phyloP scores from a whole-genome alignment of 2,797 vertebrate species.

The Dromococcyx pavoninus region DNA sequence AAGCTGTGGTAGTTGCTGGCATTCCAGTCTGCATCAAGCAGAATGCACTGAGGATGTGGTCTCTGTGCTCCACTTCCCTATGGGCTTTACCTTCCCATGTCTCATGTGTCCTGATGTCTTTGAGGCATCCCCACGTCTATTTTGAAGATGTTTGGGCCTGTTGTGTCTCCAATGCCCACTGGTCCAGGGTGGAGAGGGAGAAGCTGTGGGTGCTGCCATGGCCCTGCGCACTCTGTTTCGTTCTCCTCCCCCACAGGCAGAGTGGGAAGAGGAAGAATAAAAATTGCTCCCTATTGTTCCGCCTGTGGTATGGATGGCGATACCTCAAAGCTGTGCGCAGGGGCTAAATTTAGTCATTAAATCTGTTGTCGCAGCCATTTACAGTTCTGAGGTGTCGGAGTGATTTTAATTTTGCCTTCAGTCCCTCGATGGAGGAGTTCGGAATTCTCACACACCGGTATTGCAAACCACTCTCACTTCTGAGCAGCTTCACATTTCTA shows the following conservation, averaged over 20 bases:
- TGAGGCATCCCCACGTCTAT: not conserved
- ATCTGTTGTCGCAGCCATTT: not conserved
- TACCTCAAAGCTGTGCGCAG: not conserved
- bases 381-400: not conserved
- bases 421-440: not conserved
- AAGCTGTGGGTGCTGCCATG: not conserved
- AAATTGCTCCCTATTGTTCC: not conserved
- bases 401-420: not conserved
- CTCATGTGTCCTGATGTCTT: accelerated
- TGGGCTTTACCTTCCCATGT: not conserved
- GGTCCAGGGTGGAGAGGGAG: not conserved
- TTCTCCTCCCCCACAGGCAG: not conserved
- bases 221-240: not conserved
- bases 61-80: not conserved
- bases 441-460: not conserved
- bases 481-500: not conserved
- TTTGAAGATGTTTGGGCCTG: not conserved
- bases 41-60: not conserved
- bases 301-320: not conserved
- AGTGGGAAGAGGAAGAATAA: constrained; percentile 9
- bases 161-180: not conserved
- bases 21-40: not conserved
- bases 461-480: not conserved
- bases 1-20: not conserved
- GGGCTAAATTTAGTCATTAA: not conserved